Percentiles rank a stretch among this genome's conserved stretches.
phyloP scores from a whole-genome alignment of 2,113 vertebrate species.

The Nothocercus julius region DNA sequence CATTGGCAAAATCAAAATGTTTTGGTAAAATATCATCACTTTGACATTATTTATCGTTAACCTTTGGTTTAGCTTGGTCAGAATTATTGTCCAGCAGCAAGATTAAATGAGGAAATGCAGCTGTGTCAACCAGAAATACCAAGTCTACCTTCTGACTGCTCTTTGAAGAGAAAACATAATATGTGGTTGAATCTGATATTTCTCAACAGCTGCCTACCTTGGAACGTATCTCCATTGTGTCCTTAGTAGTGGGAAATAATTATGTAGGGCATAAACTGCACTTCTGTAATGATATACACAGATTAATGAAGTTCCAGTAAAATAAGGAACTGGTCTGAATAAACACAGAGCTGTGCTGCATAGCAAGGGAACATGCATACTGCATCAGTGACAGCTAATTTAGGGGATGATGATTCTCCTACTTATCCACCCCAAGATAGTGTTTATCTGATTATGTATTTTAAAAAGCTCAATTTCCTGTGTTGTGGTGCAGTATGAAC shows the following conservation, averaged over 20 bases:
- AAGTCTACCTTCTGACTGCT: background rate
- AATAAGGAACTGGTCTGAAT: background rate
- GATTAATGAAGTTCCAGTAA: background rate
- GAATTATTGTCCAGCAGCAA: background rate
- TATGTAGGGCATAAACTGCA: background rate
- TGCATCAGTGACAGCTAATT: background rate
- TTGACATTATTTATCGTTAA: background rate
- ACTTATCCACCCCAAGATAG: no score
- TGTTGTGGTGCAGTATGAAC: background rate
- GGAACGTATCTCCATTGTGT: background rate
- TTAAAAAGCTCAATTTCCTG: background rate
- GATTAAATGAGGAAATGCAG: background rate
- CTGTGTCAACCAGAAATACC: background rate
- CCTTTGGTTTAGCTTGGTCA: background rate
- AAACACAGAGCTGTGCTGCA: background rate
- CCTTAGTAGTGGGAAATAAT: background rate
- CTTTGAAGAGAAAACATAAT: background rate
- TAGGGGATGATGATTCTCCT: background rate
- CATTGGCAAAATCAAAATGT: accelerated
- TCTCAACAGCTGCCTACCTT: background rate
- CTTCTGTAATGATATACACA: background rate
- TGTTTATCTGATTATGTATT: no score
- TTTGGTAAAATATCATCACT: background rate
- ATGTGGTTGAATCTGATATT: background rate
- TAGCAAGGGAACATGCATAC: background rate